Evolutionary conservation across 37 sponge, comb jelly and placozoan genomes (phyloP).

Genomic region (Spongilla lacustris): DNA sequence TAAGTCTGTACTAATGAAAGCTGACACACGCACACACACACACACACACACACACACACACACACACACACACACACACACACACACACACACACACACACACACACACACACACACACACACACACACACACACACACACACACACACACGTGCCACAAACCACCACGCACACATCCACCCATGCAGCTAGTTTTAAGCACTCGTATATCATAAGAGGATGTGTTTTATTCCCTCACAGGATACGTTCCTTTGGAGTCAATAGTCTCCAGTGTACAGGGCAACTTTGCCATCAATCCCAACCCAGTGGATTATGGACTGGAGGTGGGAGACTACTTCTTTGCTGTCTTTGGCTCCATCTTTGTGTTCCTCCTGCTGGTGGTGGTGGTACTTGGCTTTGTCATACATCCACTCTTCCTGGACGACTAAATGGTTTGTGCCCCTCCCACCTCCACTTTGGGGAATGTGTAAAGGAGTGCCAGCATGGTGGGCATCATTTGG

Average conservation of each 20-base stretch:
- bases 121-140: too few species aligned
- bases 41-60: too few species aligned
- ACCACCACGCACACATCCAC: neutral
- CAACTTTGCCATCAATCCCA: conserved; percentile 61
- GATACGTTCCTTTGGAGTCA: neutral
- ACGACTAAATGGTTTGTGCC: neutral
- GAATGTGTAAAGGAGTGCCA: too few species aligned
- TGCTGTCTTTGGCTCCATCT: conserved; percentile 61
- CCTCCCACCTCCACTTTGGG: too few species aligned
- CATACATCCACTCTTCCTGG: conserved; percentile 75
- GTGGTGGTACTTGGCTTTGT: conserved; percentile 58
- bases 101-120: too few species aligned
- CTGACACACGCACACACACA: neutral
- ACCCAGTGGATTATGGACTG: conserved; percentile 68
- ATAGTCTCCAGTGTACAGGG: neutral
- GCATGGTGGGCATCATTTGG: too few species aligned
- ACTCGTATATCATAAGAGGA: neutral
- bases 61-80: too few species aligned
- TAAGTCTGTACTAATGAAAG: neutral
- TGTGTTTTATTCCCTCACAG: neutral
- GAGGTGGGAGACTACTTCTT: conserved; percentile 73
- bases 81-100: too few species aligned
- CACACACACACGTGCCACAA: neutral
- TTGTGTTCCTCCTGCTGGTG: conserved; percentile 25
- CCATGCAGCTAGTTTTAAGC: neutral